Conservation (phyloP, 2,113 vertebrate genomes). For the Gallinago jamesoni region DNA sequence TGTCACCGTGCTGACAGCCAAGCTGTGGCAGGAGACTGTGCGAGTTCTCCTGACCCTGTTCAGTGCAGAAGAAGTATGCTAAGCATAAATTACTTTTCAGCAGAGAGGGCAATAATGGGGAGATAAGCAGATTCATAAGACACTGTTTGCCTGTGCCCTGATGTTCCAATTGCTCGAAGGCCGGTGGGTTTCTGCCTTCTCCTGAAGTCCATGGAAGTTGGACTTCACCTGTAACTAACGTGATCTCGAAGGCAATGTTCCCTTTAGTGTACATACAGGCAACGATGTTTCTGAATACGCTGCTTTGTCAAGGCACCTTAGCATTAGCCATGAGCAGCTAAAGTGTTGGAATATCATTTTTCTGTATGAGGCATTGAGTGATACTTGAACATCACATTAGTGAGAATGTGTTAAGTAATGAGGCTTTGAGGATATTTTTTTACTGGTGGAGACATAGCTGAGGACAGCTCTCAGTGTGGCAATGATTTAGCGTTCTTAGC, state of each 20-base stretch:
- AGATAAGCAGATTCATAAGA: neutral
- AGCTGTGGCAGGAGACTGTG: neutral
- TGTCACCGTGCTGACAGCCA: neutral
- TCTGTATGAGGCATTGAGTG: neutral
- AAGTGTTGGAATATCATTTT: neutral
- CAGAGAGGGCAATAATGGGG: neutral
- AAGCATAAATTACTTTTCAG: conserved; percentile 35
- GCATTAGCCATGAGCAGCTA: neutral
- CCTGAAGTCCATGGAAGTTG: neutral
- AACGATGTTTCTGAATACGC: neutral
- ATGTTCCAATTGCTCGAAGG: neutral
- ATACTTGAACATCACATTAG: conserved; percentile 15
- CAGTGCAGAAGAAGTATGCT: conserved; percentile 3
- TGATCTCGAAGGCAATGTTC: neutral
- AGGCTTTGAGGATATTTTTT: neutral
- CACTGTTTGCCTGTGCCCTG: neutral
- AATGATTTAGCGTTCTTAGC: neutral
- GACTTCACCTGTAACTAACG: neutral
- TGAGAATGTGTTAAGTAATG: conserved; percentile 33
- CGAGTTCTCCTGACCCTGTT: conserved; percentile 6
- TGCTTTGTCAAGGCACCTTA: neutral
- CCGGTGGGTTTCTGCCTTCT: neutral
- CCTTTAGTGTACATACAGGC: fast-evolving
- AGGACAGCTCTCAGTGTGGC: neutral
- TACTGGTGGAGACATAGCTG: neutral